Base-by-base conservation (phyloP, 2,888 invertebrate species). In the Pseudococcus jackbeardsleyi region DNA sequence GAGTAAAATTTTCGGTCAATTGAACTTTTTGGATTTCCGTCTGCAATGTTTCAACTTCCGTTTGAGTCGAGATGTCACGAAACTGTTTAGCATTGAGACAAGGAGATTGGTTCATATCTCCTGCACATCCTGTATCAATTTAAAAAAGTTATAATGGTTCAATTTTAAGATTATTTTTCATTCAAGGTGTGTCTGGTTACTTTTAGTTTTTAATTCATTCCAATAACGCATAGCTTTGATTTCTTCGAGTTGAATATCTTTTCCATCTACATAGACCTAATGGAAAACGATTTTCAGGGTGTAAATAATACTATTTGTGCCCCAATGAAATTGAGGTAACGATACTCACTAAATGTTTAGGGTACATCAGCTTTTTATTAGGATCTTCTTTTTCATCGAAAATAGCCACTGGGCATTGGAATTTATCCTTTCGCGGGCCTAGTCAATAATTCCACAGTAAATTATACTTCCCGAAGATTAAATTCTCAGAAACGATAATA, bases 321-420 rank as follows among this genome's bases (percentile, higher is more conserved):
- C 26, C 15, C 11, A 54, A 46, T 68, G 12, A 64, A 64, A 26
- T 59, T 6, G 5, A 15, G 1, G 19, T 5, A 33, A 59, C 12
- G 0, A 46, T 33, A 19, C 88, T 86, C 82, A 93, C 94, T 92
- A 94, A 92, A 90, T 93, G 91, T 91, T 95, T 95, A 90, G 94
- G 94, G 91, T 95, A 96, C 94, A 94, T 95, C 79, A 94, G 92
- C 90, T 93, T 93, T 91, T 94, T 93, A 2, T 92, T 93, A 77
- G 93, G 92, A 91, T 94, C 94, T 82, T 92, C 92, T 54, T 94
- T 94, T 90, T 95, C 95, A 50, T 54, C 54, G 91, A 94, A 94
- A 91, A 93, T 93, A 91, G 93, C 93, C 54, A 94, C 91, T 90
- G 93, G 92, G 90, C 93, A 93, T 90, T 92, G 92, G 91, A 93